Conservation (phyloP, 2,797 vertebrate species). For the Octomys mimax region DNA sequence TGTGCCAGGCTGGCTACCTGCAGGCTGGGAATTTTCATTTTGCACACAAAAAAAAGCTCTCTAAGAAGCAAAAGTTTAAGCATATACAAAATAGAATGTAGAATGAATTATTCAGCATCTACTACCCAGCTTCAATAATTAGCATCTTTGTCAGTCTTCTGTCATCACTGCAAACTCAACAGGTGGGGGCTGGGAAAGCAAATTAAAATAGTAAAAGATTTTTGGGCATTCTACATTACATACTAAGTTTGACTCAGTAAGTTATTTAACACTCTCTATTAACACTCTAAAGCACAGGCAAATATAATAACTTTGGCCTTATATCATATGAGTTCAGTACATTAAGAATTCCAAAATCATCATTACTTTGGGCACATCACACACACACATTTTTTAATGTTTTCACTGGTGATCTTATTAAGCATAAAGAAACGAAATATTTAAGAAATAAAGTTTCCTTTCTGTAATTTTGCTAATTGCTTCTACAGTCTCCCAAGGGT, state of each 20-base stretch:
- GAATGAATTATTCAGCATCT: background rate
- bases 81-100: background rate
- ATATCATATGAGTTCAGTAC: background rate
- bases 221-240: background rate
- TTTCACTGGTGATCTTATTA: background rate
- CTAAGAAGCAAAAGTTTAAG: slow-evolving; percentile 27
- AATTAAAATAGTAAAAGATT: slow-evolving; percentile 43
- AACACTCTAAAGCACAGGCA: background rate
- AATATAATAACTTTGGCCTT: background rate
- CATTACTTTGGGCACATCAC: background rate
- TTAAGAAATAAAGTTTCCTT: slow-evolving; percentile 55
- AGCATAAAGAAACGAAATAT: slow-evolving; percentile 50
- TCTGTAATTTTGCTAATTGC: slow-evolving; percentile 23
- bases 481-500: background rate
- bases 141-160: slow-evolving; percentile 27
- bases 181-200: background rate
- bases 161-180: slow-evolving; percentile 1
- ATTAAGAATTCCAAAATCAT: slow-evolving; percentile 18
- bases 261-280: background rate
- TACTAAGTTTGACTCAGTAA: slow-evolving; percentile 33
- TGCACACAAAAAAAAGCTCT: background rate
- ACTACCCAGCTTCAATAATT: slow-evolving; percentile 43
- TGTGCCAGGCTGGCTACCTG: background rate
- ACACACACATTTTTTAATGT: background rate
- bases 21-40: background rate